These are phyloP conservation scores for Orchestes rusci DNA, from an alignment of 2,888 invertebrate species.

Conservation along the genomic window DNA sequence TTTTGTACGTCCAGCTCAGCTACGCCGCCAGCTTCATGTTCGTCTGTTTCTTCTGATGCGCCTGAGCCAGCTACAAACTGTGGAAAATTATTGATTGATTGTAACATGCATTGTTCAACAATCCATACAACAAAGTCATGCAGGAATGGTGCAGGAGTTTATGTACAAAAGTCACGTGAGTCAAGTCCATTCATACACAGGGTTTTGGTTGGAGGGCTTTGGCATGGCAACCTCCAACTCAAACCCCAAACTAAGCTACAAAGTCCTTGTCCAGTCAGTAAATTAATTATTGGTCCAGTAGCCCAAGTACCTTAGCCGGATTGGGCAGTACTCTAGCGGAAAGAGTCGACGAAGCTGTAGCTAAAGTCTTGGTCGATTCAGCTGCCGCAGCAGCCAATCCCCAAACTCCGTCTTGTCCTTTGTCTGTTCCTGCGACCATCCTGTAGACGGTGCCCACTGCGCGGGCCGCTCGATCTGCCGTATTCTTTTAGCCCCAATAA, in stretches of 20 bases:
- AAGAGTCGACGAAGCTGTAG: slow-evolving; percentile 23
- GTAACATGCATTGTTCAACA: neutral
- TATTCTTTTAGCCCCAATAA: too few species aligned
- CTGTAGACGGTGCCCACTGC: slow-evolving; percentile 73
- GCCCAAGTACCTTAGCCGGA: slow-evolving; percentile 1
- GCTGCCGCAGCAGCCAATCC: slow-evolving; percentile 46
- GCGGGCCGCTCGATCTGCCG: slow-evolving; percentile 73
- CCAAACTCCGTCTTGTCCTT: slow-evolving; percentile 63
- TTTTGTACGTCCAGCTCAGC: slow-evolving; percentile 48
- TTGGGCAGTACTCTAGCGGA: slow-evolving; percentile 20
- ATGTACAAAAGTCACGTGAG: slow-evolving; percentile 5
- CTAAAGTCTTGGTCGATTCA: slow-evolving; percentile 39
- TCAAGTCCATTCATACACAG: too few species aligned
- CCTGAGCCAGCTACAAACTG: slow-evolving; percentile 76
- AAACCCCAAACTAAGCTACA: too few species aligned
- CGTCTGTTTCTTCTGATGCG: slow-evolving; percentile 56
- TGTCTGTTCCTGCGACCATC: slow-evolving; percentile 70
- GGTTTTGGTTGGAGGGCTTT: too few species aligned
- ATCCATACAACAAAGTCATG: too few species aligned
- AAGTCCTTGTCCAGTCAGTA: too few species aligned
- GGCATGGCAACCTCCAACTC: too few species aligned
- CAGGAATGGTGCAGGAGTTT: neutral
- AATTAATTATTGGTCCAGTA: too few species aligned
- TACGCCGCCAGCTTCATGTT: slow-evolving; percentile 50
- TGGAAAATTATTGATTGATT: too few species aligned